These are phyloP conservation scores for Channa maculata DNA, from an alignment of 2,113 vertebrate species.

Conservation along the genomic window DNA sequence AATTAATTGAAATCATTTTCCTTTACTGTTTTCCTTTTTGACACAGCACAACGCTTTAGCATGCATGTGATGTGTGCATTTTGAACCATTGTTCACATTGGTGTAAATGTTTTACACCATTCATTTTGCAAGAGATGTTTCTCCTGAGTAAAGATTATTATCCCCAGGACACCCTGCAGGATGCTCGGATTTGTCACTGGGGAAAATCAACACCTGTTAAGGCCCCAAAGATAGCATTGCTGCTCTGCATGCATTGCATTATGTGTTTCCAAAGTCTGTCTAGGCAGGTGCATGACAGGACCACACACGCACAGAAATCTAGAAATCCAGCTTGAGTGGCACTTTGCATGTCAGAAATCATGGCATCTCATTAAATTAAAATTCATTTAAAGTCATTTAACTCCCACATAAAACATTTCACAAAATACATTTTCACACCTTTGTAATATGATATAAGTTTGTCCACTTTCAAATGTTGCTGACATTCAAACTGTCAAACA, in stretches of 20 bases:
- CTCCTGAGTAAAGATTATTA: constrained; percentile 33
- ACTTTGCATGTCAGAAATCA: neutral
- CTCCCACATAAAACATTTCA: neutral
- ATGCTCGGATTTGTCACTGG: neutral
- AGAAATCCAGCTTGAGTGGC: neutral
- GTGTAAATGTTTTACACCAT: constrained; percentile 2
- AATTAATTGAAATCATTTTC: no score
- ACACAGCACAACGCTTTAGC: neutral
- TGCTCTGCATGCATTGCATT: constrained; percentile 5
- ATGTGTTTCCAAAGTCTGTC: constrained; percentile 11
- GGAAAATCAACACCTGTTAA: constrained; percentile 46
- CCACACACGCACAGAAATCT: constrained; percentile 7
- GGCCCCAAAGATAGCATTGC: constrained; percentile 15
- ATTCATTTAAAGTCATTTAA: neutral
- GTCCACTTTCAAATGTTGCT: neutral
- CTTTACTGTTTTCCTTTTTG: no score
- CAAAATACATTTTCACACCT: neutral
- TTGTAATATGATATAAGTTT: neutral
- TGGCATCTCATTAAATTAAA: constrained; percentile 6
- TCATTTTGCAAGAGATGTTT: constrained; percentile 20
- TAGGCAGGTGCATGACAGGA: constrained; percentile 18
- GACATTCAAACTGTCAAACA: constrained; percentile 15
- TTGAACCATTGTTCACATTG: neutral
- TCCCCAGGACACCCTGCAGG: constrained; percentile 17
- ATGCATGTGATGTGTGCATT: neutral